Evolutionary conservation across 2,888 invertebrate genomes (phyloP).

Genomic region (Netelia melanura): DNA sequence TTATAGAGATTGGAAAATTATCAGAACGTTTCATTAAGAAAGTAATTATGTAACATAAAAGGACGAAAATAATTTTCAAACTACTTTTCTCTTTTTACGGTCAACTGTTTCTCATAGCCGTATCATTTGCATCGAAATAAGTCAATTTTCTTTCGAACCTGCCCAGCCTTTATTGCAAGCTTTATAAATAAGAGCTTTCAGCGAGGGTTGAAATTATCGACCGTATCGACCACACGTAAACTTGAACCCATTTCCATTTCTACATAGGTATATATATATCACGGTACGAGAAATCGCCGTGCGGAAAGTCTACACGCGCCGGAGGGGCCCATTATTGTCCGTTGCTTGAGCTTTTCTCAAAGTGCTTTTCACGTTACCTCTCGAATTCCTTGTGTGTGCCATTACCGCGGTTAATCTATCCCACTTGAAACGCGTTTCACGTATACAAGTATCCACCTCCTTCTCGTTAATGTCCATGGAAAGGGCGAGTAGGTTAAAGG

Average conservation of each 20-base stretch:
- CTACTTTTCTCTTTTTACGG: too few relatives aligned
- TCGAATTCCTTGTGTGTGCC: slow-evolving; percentile 43
- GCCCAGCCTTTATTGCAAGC: background rate
- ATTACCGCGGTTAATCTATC: slow-evolving; percentile 61
- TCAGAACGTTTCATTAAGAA: too few relatives aligned
- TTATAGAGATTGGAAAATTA: too few relatives aligned
- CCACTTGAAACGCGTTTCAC: slow-evolving; percentile 61
- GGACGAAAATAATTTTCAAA: too few relatives aligned
- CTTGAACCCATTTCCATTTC: background rate
- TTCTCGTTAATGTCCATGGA: slow-evolving; percentile 3
- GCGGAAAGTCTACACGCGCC: background rate
- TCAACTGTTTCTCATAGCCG: too few relatives aligned
- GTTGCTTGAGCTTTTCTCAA: slow-evolving; percentile 42
- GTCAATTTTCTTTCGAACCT: background rate
- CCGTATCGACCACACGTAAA: background rate
- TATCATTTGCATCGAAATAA: slow-evolving; percentile 17
- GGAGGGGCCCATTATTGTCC: slow-evolving; percentile 39
- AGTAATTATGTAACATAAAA: too few relatives aligned
- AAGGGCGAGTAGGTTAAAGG: slow-evolving; percentile 10
- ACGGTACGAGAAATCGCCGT: background rate
- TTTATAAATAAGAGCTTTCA: background rate
- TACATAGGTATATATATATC: background rate
- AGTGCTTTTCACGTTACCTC: slow-evolving; percentile 58
- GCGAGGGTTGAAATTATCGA: background rate
- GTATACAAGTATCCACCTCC: slow-evolving; percentile 27